Base-by-base conservation (phyloP, 2,113 vertebrate genomes). In the Otis tarda region DNA sequence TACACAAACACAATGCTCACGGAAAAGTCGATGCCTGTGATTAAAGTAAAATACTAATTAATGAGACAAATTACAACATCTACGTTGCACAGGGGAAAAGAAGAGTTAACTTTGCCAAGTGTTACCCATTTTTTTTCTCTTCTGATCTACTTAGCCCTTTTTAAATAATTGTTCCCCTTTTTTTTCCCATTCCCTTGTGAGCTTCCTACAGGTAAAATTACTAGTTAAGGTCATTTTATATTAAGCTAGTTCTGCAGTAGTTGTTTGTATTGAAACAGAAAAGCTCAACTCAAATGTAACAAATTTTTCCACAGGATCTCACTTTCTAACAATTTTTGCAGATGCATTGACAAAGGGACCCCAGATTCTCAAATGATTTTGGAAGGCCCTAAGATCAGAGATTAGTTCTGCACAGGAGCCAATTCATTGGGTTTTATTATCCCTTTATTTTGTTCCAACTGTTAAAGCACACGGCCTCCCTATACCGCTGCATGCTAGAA, bases 1-100 rank as follows among this genome's bases (percentile, higher is more conserved):
- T 78, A 99, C 99, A 96, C 99, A 99, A 89, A 99, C 99, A 97
- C 99, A 99, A 96, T 99, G 99, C 98, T 99, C 99, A 39, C 99
- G 99, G 96, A 99, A 99, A 92, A 99, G 98, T 96, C 99, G 98
- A 97, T 99, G 99, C 98, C 99, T 99, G 97, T 1, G 68, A 83
- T 24, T 31, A 35, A 85, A 95, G 77, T 59, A 56, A 75, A 53
- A 59, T 3, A 41, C 39, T 31, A 20, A 76, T 86, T 89, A 83
- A 52, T 30, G 43, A 56, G 33, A 12, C 43, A 55, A 41, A 41
- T 35, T 50, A 68, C 76, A 78, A 12, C 57, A 86, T 11, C 41
- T 27, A 23, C 21, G 23, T 21, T 5, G 84, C 35, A 11, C 0
- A 43, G 11, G 52, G 67, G 94, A 56, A 81, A 37, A 76, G 27